These are phyloP conservation scores for Microplitis manilae DNA, from an alignment of 2,888 invertebrate genomes.

Conservation along the genomic window DNA sequence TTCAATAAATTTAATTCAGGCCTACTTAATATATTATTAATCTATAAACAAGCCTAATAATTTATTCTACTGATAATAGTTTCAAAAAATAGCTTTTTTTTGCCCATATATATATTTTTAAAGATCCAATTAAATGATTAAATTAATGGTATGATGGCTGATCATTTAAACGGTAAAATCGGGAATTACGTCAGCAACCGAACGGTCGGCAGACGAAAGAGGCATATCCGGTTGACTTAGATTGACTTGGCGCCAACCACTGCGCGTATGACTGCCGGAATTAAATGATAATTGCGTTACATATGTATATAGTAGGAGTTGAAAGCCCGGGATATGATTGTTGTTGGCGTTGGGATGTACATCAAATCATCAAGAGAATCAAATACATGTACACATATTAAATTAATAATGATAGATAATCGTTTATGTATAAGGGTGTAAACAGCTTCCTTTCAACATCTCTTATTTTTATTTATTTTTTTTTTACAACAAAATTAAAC, in stretches of 20 bases:
- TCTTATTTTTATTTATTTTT: neutral
- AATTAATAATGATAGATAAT: constrained; percentile 10
- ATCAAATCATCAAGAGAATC: constrained; percentile 40
- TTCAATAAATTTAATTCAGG: neutral
- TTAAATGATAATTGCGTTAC: constrained; percentile 71
- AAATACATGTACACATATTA: constrained; percentile 29
- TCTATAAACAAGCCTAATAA: neutral
- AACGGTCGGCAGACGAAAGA: constrained; percentile 56
- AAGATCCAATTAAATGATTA: neutral
- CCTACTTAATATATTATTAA: neutral
- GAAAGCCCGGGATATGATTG: constrained; percentile 30
- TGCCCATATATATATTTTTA: neutral
- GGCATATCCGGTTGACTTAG: constrained; percentile 71
- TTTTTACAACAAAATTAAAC: neutral
- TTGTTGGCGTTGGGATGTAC: constrained; percentile 37
- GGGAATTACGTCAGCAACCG: constrained; percentile 26
- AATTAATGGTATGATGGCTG: constrained; percentile 18
- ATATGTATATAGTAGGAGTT: constrained; percentile 48
- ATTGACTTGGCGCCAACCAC: constrained; percentile 71
- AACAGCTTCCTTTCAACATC: neutral
- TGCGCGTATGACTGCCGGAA: constrained; percentile 69
- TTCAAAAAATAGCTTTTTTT: neutral
- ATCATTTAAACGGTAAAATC: constrained; percentile 16
- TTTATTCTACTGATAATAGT: neutral
- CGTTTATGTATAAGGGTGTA: neutral